Evolutionary conservation across 2,113 vertebrate genomes (phyloP).

Genomic region (Pao palembangensis): DNA sequence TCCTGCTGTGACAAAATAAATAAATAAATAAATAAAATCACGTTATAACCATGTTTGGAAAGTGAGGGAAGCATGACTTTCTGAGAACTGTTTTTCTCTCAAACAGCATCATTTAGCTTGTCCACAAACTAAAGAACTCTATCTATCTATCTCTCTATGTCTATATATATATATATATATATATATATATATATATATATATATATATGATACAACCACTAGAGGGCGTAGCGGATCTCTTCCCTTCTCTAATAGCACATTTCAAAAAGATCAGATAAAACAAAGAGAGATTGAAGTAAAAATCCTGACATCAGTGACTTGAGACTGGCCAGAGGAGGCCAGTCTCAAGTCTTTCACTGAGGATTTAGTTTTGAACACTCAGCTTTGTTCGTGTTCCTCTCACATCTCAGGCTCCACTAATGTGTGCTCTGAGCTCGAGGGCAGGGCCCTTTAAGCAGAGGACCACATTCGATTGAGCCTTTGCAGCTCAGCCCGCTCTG

Average conservation of each 20-base stretch:
- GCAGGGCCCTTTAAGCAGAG: conserved; percentile 30
- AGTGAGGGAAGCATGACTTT: no score
- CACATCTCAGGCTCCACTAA: conserved; percentile 31
- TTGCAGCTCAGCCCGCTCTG: conserved; percentile 12
- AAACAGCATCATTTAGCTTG: no score
- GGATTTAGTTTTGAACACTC: conserved; percentile 45
- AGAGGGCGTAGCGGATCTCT: conserved; percentile 25
- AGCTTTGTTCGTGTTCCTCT: conserved; percentile 32
- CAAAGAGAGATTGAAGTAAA: conserved; percentile 1
- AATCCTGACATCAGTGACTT: conserved; percentile 10
- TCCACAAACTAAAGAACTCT: background rate
- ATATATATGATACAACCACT: conserved; percentile 25
- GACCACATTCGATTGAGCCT: conserved; percentile 32
- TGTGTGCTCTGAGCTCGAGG: conserved; percentile 31
- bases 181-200: background rate
- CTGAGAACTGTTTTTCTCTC: no score
- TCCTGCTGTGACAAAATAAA: no score
- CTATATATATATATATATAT: background rate
- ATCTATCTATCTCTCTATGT: background rate
- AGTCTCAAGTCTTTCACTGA: conserved; percentile 29
- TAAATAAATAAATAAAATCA: no score
- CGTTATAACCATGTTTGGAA: no score
- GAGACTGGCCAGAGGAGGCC: background rate
- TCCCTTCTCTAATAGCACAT: background rate
- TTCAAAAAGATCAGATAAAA: background rate